Evolutionary conservation across 2,888 invertebrate genomes (phyloP), one percentile per base, ranked within the genome.

Genomic region (Drosophila rellima): DNA sequence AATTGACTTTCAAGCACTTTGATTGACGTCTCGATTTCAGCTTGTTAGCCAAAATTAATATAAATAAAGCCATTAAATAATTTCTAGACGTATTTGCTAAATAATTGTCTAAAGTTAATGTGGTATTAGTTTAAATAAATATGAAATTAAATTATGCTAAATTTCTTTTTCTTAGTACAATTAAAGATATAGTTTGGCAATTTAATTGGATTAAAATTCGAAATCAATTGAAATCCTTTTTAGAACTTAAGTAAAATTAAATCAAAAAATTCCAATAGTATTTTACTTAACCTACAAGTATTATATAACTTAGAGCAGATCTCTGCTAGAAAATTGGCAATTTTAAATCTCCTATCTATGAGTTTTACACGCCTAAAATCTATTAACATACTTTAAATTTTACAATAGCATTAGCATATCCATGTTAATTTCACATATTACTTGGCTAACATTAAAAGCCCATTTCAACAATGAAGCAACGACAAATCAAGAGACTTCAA

Each of bases 11-110:
- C 37, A 62, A 61, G 45, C 67, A 66, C 26, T 29, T 67, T 78
- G 88, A 72, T 82, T 82, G 88, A 79, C 88, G 79, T 33, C 40
- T 66, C 29, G 23, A 74, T 64, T 65, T 78, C 42, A 57, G 23
- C 23, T 62, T 35, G 33, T 62, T 66, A 56, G 37, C 35, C 29
- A 20, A 65, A 76, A 65, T 72, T 68, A 44, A 44, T 47, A 57
- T 29, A 18, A 63, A 64, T 47, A 55, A 66, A 75, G 63, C 60
- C 4, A 65, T 75, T 70, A 31, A 57, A 26, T 29, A 8, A 23
- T 40, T 59, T 29, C 2, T 2, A 20, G 1, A 44, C 20, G 13
- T 48, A 33, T 20, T 33, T 18, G 1, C 2, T 15, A n/a, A n/a
- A n/a, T n/a, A n/a, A n/a, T 10, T 62, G 18, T 5, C 15, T 11